phyloP scores from a whole-genome alignment of 92 coral and sea anemone genomes.

The Porites lobata region DNA sequence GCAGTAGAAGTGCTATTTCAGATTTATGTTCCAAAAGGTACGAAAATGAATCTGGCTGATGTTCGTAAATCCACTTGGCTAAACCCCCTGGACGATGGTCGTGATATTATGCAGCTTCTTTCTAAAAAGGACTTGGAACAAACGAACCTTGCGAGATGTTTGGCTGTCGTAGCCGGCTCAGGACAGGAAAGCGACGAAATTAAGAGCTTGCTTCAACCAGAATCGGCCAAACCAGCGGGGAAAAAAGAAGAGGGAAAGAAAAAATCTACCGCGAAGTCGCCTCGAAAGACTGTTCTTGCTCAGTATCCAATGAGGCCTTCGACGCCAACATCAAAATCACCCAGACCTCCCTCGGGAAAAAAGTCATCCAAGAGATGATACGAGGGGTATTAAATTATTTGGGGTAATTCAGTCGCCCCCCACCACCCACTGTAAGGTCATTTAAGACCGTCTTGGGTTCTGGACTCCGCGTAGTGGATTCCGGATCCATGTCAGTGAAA shows the following conservation, averaged over 20 bases:
- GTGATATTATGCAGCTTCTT: slow-evolving; percentile 88
- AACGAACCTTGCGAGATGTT: slow-evolving; percentile 89
- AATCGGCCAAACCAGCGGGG: slow-evolving; percentile 66
- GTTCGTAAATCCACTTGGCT: slow-evolving; percentile 98
- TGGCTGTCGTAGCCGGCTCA: slow-evolving; percentile 87
- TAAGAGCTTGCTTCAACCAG: slow-evolving; percentile 86
- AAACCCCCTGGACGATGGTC: slow-evolving; percentile 94
- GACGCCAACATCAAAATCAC: slow-evolving; percentile 47
- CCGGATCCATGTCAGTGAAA: too few species aligned
- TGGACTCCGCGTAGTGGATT: too few species aligned
- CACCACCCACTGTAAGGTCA: not conserved
- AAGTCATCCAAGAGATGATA: slow-evolving; percentile 41
- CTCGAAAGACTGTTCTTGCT: slow-evolving; percentile 61
- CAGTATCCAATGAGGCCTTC: slow-evolving; percentile 80
- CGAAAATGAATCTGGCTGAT: slow-evolving; percentile 89
- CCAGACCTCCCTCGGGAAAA: slow-evolving; percentile 49
- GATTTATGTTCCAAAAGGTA: slow-evolving; percentile 97
- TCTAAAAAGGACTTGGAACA: slow-evolving; percentile 95
- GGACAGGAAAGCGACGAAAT: slow-evolving; percentile 92
- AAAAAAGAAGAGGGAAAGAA: slow-evolving; percentile 59
- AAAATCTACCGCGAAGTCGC: slow-evolving; percentile 30
- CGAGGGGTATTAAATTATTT: not conserved
- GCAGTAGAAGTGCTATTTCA: slow-evolving; percentile 97
- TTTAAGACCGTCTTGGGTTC: too few species aligned
- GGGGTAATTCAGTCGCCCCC: not conserved